phyloP scores from a whole-genome alignment of 2,797 vertebrate species.

The Potorous gilbertii region DNA sequence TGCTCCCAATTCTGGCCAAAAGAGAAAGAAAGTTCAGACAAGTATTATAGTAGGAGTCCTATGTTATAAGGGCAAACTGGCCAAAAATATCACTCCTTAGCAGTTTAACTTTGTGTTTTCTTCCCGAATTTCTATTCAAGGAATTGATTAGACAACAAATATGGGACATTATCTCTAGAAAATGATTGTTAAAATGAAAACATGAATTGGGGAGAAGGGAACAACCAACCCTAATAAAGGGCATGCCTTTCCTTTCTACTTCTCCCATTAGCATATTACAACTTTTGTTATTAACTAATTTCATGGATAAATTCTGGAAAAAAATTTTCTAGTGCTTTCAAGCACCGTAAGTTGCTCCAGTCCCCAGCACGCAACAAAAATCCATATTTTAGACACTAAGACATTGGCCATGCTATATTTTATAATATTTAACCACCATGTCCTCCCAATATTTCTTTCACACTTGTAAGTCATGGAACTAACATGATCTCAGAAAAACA shows the following conservation, averaged over 20 bases:
- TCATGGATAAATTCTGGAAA: background rate
- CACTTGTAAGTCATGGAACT: background rate
- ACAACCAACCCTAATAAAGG: background rate
- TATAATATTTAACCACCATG: background rate
- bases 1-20: background rate
- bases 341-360: background rate
- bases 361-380: background rate
- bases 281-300: background rate
- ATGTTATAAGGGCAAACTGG: background rate
- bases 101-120: background rate
- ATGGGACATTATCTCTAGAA: background rate
- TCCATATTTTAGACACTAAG: background rate
- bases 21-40: background rate
- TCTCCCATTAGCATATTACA: background rate
- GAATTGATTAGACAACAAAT: background rate
- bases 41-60: too few relatives aligned
- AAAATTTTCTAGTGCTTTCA: background rate
- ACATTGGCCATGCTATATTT: background rate
- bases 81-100: background rate
- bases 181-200: background rate
- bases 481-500: background rate
- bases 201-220: background rate
- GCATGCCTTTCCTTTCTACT: background rate
- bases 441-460: background rate
- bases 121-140: background rate